Conservation (phyloP, 2,888 invertebrate genomes). For the Tetranychus truncatus region DNA sequence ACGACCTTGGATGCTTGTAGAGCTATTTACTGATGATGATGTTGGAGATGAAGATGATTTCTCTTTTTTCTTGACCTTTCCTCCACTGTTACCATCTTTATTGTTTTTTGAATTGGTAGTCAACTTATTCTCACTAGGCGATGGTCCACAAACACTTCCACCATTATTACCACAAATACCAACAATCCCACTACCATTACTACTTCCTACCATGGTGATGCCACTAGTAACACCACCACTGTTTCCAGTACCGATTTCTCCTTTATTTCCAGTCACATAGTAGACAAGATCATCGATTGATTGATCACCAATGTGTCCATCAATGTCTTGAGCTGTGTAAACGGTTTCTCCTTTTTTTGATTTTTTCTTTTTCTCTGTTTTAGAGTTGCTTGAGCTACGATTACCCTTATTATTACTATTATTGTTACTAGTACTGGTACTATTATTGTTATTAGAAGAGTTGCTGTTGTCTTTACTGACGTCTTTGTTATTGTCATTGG, state of each 20-base stretch:
- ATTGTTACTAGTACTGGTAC: not conserved
- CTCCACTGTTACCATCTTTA: not conserved
- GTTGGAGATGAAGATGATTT: slow-evolving; percentile 2
- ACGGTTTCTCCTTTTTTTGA: not conserved
- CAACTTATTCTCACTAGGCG: not conserved
- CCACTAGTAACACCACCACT: too few relatives aligned
- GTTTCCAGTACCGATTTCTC: not conserved
- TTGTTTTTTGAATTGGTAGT: not conserved
- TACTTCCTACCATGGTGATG: too few relatives aligned
- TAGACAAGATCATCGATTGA: slow-evolving; percentile 17
- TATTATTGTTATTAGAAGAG: not conserved
- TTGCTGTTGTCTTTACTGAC: slow-evolving; percentile 2
- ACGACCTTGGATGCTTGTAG: not conserved
- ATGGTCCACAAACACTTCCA: not conserved
- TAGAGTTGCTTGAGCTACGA: not conserved
- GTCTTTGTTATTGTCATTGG: slow-evolving; percentile 4
- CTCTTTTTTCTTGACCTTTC: not conserved
- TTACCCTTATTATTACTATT: not conserved
- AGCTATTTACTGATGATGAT: slow-evolving; percentile 6
- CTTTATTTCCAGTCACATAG: slow-evolving; percentile 14
- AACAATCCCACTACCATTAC: not conserved
- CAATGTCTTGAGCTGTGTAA: slow-evolving; percentile 15
- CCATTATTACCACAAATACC: not conserved
- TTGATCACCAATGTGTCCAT: slow-evolving; percentile 21
- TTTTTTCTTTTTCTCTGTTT: slow-evolving; percentile 7